phyloP scores from a whole-genome alignment of 2,888 invertebrate genomes.

The Acrobasis suavella region DNA sequence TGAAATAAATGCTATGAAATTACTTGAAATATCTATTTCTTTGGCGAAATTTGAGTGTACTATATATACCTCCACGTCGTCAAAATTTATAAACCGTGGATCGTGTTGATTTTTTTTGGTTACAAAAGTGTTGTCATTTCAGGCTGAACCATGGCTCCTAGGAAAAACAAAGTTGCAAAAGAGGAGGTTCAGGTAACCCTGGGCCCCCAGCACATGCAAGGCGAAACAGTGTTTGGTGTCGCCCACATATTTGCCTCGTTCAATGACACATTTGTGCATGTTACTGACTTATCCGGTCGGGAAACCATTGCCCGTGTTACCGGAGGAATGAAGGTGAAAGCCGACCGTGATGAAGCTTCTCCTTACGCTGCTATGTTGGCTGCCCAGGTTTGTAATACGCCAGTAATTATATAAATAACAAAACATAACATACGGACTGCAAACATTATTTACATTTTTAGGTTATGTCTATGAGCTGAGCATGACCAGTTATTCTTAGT shows the following conservation, averaged over 20 bases:
- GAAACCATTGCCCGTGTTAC: slow-evolving; percentile 98
- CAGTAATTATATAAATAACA: slow-evolving; percentile 3
- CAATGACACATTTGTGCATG: slow-evolving; percentile 99
- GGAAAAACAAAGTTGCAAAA: slow-evolving; percentile 98
- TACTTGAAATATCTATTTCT: slow-evolving; percentile 47
- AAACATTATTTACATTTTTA: slow-evolving; percentile 34
- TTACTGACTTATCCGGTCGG: slow-evolving; percentile 98
- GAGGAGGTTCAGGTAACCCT: slow-evolving; percentile 98
- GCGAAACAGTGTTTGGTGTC: slow-evolving; percentile 99
- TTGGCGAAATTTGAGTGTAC: slow-evolving; percentile 29
- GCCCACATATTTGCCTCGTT: slow-evolving; percentile 99
- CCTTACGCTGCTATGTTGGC: slow-evolving; percentile 99
- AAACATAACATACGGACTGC: neutral
- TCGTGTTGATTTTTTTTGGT: slow-evolving; percentile 70
- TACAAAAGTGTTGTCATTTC: slow-evolving; percentile 72
- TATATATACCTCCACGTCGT: slow-evolving; percentile 30
- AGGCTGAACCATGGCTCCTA: slow-evolving; percentile 93
- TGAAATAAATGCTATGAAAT: slow-evolving; percentile 38
- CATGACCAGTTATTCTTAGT: too few relatives aligned
- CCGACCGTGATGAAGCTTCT: slow-evolving; percentile 99
- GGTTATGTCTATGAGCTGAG: slow-evolving; percentile 47
- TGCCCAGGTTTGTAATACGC: slow-evolving; percentile 87
- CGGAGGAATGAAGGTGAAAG: slow-evolving; percentile 99
- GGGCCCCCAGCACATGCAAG: slow-evolving; percentile 97
- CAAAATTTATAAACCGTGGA: slow-evolving; percentile 46